These are phyloP conservation scores for Meloidogyne floridensis DNA, from an alignment of 1,140 invertebrate species.

Conservation along the genomic window DNA sequence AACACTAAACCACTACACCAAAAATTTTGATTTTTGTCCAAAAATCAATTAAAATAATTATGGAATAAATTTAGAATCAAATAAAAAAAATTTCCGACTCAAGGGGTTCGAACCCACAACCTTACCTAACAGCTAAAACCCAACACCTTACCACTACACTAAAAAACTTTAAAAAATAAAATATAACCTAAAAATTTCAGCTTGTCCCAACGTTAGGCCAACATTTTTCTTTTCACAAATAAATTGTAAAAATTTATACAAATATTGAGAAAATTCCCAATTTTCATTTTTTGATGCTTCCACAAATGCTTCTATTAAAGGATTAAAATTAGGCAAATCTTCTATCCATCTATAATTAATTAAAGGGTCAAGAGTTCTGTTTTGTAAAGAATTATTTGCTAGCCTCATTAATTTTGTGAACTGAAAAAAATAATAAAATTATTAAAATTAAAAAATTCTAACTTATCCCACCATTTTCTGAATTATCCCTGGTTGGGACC, in stretches of 20 bases:
- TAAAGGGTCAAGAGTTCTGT: neutral
- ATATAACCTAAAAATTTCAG: neutral
- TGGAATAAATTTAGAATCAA: too few species aligned
- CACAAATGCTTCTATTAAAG: slow-evolving; percentile 3
- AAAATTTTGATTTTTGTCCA: too few species aligned
- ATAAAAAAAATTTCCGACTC: too few species aligned
- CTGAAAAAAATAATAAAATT: neutral
- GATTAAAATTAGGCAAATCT: neutral
- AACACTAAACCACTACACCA: too few species aligned
- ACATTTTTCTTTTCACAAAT: slow-evolving; percentile 4
- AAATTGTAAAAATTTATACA: slow-evolving; percentile 1
- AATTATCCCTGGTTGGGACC: too few species aligned
- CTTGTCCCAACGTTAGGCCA: neutral
- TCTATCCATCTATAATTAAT: slow-evolving; percentile 9
- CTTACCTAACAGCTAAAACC: too few species aligned
- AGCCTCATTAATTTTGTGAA: slow-evolving; percentile 3
- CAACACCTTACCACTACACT: too few species aligned
- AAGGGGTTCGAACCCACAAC: too few species aligned
- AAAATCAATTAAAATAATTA: too few species aligned
- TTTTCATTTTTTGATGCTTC: neutral
- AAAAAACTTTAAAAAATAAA: neutral
- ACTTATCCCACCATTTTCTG: neutral
- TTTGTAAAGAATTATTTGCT: neutral
- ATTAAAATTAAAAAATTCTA: neutral
- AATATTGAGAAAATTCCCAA: neutral